Conservation (phyloP, 2,113 vertebrate genomes). For the Tachuris rubrigastra region DNA sequence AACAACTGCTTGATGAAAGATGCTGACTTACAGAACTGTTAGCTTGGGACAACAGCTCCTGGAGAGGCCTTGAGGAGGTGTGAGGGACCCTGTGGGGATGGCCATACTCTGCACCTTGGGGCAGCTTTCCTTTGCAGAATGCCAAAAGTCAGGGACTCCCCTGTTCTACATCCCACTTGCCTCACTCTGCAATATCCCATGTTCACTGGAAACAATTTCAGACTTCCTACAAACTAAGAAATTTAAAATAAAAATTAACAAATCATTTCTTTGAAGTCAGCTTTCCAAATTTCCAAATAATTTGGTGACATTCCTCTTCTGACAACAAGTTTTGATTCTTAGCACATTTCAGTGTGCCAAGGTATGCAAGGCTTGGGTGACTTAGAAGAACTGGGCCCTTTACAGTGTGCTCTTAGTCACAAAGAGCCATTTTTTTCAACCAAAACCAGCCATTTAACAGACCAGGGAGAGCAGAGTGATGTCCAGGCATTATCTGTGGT, state of each 20-base stretch:
- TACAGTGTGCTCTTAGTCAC: neutral
- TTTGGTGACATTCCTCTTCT: neutral
- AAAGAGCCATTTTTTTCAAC: neutral
- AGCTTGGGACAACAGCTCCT: neutral
- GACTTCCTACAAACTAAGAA: neutral
- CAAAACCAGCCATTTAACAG: neutral
- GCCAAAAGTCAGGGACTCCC: neutral
- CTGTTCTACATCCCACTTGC: neutral
- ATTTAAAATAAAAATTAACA: neutral
- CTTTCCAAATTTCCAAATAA: neutral
- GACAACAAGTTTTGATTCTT: neutral
- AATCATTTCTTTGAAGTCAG: neutral
- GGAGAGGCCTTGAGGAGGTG: neutral
- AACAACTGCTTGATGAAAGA: neutral
- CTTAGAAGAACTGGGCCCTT: neutral
- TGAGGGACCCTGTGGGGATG: neutral
- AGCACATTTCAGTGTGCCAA: neutral
- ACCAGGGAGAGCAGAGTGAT: neutral
- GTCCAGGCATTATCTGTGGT: neutral
- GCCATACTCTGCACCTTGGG: neutral
- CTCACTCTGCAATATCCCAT: neutral
- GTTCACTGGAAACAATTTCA: neutral
- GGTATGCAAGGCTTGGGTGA: neutral
- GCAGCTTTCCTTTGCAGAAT: neutral
- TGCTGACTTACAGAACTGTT: neutral